A percentile compares a stretch with the other conserved stretches of the same genome.
Conservation (phyloP, 1,140 invertebrate species). For the Drosophila ironensis region DNA sequence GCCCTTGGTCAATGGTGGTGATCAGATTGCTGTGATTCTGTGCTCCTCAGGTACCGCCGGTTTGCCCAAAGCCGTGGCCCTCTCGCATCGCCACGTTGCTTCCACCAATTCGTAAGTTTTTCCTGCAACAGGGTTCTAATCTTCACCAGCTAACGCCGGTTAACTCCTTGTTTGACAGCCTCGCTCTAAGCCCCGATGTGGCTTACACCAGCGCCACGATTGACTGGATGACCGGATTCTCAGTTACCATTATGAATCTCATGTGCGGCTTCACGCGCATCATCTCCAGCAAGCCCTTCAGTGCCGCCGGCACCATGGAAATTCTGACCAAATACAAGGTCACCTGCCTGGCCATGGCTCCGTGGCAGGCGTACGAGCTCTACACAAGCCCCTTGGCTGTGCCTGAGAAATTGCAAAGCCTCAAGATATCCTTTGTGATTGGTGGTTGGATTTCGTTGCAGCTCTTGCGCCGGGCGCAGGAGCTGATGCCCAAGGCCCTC, state of each 20-base stretch:
- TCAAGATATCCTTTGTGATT: slow-evolving; percentile 22
- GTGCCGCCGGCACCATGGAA: slow-evolving; percentile 1
- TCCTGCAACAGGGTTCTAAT: too few species aligned
- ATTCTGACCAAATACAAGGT: slow-evolving; percentile 38
- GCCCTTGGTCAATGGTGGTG: slow-evolving; percentile 16
- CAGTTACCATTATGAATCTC: slow-evolving; percentile 32
- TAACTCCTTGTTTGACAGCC: slow-evolving; percentile 3
- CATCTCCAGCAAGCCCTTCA: slow-evolving; percentile 29
- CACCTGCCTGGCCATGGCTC: slow-evolving; percentile 29
- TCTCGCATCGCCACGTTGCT: slow-evolving; percentile 82
- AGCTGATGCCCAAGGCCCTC: slow-evolving; percentile 5
- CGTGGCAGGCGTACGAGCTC: slow-evolving; percentile 58
- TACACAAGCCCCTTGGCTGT: slow-evolving; percentile 40
- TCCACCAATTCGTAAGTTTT: slow-evolving; percentile 23
- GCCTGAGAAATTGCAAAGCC: slow-evolving; percentile 8
- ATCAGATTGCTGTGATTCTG: slow-evolving; percentile 69
- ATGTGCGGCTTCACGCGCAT: slow-evolving; percentile 29
- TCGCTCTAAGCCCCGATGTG: slow-evolving; percentile 37
- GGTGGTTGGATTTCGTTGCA: slow-evolving; percentile 38
- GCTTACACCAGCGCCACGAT: slow-evolving; percentile 47
- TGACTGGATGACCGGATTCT: slow-evolving; percentile 52
- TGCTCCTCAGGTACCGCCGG: slow-evolving; percentile 89
- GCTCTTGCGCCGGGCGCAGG: slow-evolving; percentile 29
- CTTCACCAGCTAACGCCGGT: not conserved
- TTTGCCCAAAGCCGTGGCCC: slow-evolving; percentile 88